A percentile compares a stretch with the other conserved stretches of the same genome.
Conservation (phyloP, 1,140 invertebrate species). For the Neuroterus valhalla region DNA sequence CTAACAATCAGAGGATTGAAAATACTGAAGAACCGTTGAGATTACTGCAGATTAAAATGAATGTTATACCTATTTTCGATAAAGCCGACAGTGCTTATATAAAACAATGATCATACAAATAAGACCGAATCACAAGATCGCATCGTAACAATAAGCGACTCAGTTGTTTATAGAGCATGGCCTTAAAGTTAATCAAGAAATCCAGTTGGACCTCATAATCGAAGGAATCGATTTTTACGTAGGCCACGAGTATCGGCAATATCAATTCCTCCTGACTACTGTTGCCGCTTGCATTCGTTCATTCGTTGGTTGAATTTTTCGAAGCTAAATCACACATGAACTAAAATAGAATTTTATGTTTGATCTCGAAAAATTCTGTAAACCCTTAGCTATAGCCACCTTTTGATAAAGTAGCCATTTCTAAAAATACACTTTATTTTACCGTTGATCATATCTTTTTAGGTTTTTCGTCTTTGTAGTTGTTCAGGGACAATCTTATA, state of each 20-base stretch:
- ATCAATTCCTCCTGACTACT: neutral
- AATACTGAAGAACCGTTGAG: too few species aligned
- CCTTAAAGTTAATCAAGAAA: slow-evolving; percentile 45
- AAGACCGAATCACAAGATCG: slow-evolving; percentile 39
- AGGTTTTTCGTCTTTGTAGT: neutral
- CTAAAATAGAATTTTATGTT: too few species aligned
- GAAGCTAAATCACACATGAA: too few species aligned
- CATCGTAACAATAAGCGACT: slow-evolving; percentile 39
- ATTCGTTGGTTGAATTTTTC: neutral
- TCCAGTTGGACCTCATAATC: slow-evolving; percentile 43
- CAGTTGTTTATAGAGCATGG: slow-evolving; percentile 39
- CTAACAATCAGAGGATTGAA: too few species aligned
- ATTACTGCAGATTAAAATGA: neutral
- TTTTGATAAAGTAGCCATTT: slow-evolving; percentile 3
- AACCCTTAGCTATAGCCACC: too few species aligned
- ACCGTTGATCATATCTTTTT: neutral
- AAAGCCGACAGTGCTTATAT: slow-evolving; percentile 18
- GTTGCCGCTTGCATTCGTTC: neutral
- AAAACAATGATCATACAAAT: slow-evolving; percentile 41
- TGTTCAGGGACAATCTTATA: slow-evolving; percentile 10
- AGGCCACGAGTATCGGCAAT: neutral
- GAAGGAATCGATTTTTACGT: slow-evolving; percentile 10
- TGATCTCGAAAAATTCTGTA: too few species aligned
- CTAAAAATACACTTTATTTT: slow-evolving; percentile 13
- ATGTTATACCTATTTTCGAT: neutral